Evolutionary conservation across 2,888 invertebrate species (phyloP).

Genomic region (Rhamnusium bicolor): DNA sequence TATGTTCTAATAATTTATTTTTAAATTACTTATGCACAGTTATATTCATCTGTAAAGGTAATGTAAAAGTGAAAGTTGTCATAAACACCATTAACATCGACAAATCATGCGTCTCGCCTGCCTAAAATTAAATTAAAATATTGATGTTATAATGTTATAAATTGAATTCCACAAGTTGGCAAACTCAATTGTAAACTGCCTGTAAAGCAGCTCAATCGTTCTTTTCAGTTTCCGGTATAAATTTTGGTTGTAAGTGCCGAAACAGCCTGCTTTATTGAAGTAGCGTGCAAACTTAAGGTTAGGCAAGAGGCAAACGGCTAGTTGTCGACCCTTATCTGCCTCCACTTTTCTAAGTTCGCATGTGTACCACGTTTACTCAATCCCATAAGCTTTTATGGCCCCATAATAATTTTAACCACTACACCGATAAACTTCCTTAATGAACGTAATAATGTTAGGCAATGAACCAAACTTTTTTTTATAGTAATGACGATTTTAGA

Average conservation of each 20-base stretch:
- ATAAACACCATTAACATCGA: background rate
- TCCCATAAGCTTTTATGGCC: slow-evolving; percentile 51
- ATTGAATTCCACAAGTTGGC: slow-evolving; percentile 37
- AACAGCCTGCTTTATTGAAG: slow-evolving; percentile 40
- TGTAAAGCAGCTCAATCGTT: slow-evolving; percentile 38
- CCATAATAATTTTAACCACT: slow-evolving; percentile 53
- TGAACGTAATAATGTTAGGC: slow-evolving; percentile 41
- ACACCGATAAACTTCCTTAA: slow-evolving; percentile 51
- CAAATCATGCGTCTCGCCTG: background rate
- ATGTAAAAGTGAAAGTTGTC: no score
- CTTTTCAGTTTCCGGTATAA: slow-evolving; percentile 38
- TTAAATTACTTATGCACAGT: no score
- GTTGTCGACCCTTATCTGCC: slow-evolving; percentile 47
- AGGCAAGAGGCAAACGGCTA: slow-evolving; percentile 38
- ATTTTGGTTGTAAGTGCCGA: slow-evolving; percentile 36
- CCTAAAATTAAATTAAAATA: slow-evolving; percentile 9
- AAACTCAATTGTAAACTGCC: slow-evolving; percentile 31
- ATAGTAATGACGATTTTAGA: background rate
- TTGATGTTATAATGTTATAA: slow-evolving; percentile 7
- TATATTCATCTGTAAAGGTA: no score
- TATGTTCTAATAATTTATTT: no score
- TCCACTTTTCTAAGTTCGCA: slow-evolving; percentile 48
- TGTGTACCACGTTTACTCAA: slow-evolving; percentile 42
- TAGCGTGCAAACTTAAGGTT: slow-evolving; percentile 40
- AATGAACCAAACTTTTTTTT: slow-evolving; percentile 2